Percentiles rank a stretch among this genome's conserved stretches.
phyloP scores from a whole-genome alignment of 2,888 invertebrate species.

The Acanthosepion lycidas region DNA sequence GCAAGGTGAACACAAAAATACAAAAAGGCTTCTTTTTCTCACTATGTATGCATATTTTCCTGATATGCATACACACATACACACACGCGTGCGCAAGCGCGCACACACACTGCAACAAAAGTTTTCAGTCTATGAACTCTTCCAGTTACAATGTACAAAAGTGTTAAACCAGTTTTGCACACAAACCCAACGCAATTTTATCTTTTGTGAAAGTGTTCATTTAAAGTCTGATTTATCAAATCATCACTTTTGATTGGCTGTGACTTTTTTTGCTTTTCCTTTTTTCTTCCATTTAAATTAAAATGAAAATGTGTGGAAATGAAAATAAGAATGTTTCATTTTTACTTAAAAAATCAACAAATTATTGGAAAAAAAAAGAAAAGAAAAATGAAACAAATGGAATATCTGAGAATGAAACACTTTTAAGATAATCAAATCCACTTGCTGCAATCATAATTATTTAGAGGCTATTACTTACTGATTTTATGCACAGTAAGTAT shows the following conservation, averaged over 20 bases:
- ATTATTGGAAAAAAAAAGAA: background rate
- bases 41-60: no score
- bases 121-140: background rate
- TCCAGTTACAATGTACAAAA: background rate
- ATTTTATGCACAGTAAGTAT: conserved; percentile 10
- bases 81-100: background rate
- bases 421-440: background rate
- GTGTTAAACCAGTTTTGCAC: background rate
- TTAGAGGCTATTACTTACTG: background rate
- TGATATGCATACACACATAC: background rate
- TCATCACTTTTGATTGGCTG: background rate
- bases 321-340: background rate
- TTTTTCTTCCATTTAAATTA: conserved; percentile 33
- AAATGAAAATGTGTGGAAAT: background rate
- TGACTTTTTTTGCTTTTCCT: no score
- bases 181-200: no score
- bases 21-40: no score
- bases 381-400: background rate
- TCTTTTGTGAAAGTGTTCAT: background rate
- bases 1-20: no score
- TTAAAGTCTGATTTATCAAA: background rate
- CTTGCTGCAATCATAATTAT: conserved; percentile 23
- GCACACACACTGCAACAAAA: background rate
- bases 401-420: background rate
- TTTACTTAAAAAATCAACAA: no score